Base-by-base conservation (phyloP, 2,888 invertebrate genomes). In the Zele albiditarsus region DNA sequence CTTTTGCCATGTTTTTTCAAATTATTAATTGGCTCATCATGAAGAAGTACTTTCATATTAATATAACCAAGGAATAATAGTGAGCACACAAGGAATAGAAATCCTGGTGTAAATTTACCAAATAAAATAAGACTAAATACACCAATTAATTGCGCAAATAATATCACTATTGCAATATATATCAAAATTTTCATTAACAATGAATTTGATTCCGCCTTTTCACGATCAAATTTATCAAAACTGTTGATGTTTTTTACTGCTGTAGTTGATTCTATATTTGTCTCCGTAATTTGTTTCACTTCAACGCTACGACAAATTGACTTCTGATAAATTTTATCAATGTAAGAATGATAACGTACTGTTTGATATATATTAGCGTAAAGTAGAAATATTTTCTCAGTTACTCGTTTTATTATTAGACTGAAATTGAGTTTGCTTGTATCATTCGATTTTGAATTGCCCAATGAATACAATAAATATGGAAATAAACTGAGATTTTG, bases 401-500 rank as follows among this genome's bases (percentile, higher is more conserved):
- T 79, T 25, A 87, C 69, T 49, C 78, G 77, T 3, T 80, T 80
- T 3, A 88, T 69, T 3, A 88, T 74, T 3, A 84, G 72, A 3
- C 82, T 84, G 12, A 83, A 42, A 65, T 87, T 87, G 12, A 89
- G 76, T 77, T 87, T 89, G 16, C 33, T 23, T 3, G 27, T 28
- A 49, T 42, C 46, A 16, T 53, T 65, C 14, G 46, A 28, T 72
- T 87, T 89, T 0, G 86, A 84, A 67, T 88, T 86, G 14, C 84
- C 88, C 71, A 88, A 86, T 16, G 89, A 85, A 71, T 89, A 88
- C 2, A 89, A 82, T n/a, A 89, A 79, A 69, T 88, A 89, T 3
- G 89, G 88, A 60, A 89, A 82, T 20, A 89, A 82, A 72, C 88
- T 88, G n/a, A 89, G 74, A 80, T 89, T 89, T 78, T 89, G 89